Percentiles rank a stretch among this genome's conserved stretches.
phyloP scores from a whole-genome alignment of 2,797 vertebrate genomes.

The Pelodytes ibericus region DNA sequence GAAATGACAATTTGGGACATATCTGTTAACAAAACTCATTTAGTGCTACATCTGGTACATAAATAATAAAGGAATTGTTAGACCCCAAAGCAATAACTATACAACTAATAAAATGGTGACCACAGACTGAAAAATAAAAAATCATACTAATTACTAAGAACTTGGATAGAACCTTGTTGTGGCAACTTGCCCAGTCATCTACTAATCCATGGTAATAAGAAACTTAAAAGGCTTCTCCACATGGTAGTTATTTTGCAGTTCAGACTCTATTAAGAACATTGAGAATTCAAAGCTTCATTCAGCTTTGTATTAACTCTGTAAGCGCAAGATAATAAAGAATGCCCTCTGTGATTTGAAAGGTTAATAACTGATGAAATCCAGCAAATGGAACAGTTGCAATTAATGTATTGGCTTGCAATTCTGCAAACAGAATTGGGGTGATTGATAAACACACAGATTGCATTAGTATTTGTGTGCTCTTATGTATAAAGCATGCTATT shows the following conservation, averaged over 20 bases:
- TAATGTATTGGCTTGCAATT: too few relatives aligned
- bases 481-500: too few relatives aligned
- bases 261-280: constrained; percentile 13
- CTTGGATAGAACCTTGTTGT: constrained; percentile 12
- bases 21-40: neutral
- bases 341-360: too few relatives aligned
- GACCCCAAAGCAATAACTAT: constrained; percentile 2
- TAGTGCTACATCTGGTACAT: neutral
- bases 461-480: too few relatives aligned
- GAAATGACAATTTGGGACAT: neutral
- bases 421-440: too few relatives aligned
- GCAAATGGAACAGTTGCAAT: too few relatives aligned
- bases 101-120: neutral
- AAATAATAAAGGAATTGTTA: constrained; percentile 17
- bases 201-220: constrained; percentile 12
- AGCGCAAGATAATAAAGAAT: too few relatives aligned
- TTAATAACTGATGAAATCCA: too few relatives aligned
- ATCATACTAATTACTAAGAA: constrained; percentile 23
- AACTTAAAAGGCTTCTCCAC: constrained; percentile 3
- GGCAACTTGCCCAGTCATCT: constrained; percentile 16
- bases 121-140: constrained; percentile 7
- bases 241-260: constrained; percentile 12
- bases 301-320: neutral
- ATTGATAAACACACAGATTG: too few relatives aligned
- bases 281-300: neutral